phyloP scores from a whole-genome alignment of 2,888 invertebrate genomes.

The Eupelmus urozonus region DNA sequence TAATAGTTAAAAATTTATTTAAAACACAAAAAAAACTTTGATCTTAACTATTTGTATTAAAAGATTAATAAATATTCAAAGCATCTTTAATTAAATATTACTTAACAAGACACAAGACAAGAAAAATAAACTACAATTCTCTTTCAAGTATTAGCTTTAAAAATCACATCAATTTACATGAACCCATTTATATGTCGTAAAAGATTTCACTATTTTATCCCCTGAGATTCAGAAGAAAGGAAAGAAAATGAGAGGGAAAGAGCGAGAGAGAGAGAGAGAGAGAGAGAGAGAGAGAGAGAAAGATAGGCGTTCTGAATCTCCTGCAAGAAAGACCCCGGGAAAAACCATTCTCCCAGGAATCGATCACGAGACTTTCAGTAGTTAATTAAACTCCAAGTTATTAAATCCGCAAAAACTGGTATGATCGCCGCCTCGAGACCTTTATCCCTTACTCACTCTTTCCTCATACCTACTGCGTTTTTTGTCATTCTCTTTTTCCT shows the following conservation, averaged over 20 bases:
- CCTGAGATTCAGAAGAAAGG: background rate
- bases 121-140: too few relatives aligned
- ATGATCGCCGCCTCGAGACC: conserved; percentile 60
- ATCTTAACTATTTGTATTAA: too few relatives aligned
- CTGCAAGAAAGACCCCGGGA: conserved; percentile 58
- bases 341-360: conserved; percentile 64
- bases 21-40: too few relatives aligned
- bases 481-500: background rate
- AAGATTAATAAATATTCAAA: too few relatives aligned
- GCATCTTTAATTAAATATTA: too few relatives aligned
- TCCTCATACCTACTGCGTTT: conserved; percentile 20
- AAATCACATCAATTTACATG: too few relatives aligned
- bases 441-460: conserved; percentile 33
- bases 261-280: background rate
- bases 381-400: conserved; percentile 75
- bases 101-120: too few relatives aligned
- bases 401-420: conserved; percentile 73
- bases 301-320: too few relatives aligned
- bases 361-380: conserved; percentile 72
- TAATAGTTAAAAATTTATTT: too few relatives aligned
- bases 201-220: too few relatives aligned
- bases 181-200: too few relatives aligned
- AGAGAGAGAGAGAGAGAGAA: conserved; percentile 6
- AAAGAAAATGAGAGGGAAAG: background rate
- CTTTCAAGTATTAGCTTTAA: too few relatives aligned